Conservation (phyloP, 2,797 vertebrate genomes). For the Phrynocephalus guinanensis region DNA sequence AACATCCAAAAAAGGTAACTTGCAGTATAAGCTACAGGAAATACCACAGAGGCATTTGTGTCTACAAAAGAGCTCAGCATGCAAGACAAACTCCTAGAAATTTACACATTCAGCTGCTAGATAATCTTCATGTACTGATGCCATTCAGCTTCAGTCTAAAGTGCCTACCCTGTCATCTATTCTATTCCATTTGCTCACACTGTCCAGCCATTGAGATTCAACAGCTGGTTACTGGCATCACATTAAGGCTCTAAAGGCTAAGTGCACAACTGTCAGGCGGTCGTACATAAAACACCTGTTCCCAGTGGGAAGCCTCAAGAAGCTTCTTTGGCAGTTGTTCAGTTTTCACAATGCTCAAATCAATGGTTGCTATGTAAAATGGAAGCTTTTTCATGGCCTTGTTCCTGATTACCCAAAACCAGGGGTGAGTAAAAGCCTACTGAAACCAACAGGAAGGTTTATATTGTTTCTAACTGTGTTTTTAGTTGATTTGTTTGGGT, state of each 20-base stretch:
- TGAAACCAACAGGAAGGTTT: background rate
- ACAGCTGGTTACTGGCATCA: slow-evolving; percentile 61
- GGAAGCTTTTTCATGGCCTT: slow-evolving; percentile 6
- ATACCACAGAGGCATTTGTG: background rate
- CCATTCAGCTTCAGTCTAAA: slow-evolving; percentile 44
- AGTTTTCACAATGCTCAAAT: slow-evolving; percentile 43
- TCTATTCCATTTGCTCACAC: slow-evolving; percentile 32
- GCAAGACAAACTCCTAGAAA: slow-evolving; percentile 41
- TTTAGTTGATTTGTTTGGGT: background rate
- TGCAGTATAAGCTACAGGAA: slow-evolving; percentile 14
- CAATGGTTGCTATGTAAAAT: slow-evolving; percentile 22
- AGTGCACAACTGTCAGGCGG: slow-evolving; percentile 52
- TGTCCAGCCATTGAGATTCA: slow-evolving; percentile 42
- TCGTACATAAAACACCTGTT: slow-evolving; percentile 64
- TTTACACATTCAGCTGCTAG: slow-evolving; percentile 24
- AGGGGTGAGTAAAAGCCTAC: background rate
- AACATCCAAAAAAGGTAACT: background rate
- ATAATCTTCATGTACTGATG: slow-evolving; percentile 47
- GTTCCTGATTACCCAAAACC: background rate
- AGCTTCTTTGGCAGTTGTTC: slow-evolving; percentile 33
- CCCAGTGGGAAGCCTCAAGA: slow-evolving; percentile 52
- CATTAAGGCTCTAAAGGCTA: slow-evolving; percentile 47
- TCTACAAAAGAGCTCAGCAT: background rate
- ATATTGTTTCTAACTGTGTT: background rate
- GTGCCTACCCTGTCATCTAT: slow-evolving; percentile 53